Percentiles rank a stretch among this genome's conserved stretches.
phyloP scores from a whole-genome alignment of 2,888 invertebrate genomes.

The Nephrocerus scutellatus region DNA sequence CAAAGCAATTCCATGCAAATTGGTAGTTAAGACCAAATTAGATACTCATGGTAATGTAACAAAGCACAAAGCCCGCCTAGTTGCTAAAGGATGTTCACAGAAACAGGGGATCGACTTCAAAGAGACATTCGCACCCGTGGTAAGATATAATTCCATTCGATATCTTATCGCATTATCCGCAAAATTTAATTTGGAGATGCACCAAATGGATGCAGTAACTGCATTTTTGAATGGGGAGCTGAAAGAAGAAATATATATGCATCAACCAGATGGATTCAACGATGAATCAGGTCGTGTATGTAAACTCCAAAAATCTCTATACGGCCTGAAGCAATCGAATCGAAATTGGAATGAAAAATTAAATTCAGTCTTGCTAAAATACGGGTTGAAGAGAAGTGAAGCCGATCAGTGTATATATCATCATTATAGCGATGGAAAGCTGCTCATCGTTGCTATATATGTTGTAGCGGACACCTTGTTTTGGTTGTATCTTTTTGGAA shows the following conservation, averaged over 20 bases:
- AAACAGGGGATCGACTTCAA: conserved; percentile 21
- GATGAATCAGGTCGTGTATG: conserved; percentile 17
- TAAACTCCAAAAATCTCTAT: conserved; percentile 20
- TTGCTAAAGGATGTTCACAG: conserved; percentile 15
- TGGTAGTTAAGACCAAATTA: conserved; percentile 16
- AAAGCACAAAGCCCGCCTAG: conserved; percentile 8
- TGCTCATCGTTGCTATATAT: conserved; percentile 14
- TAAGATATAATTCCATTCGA: conserved; percentile 21
- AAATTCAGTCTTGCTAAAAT: conserved; percentile 12
- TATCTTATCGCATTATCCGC: conserved; percentile 18
- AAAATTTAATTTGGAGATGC: conserved; percentile 14
- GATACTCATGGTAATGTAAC: conserved; percentile 9
- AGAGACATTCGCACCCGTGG: conserved; percentile 24
- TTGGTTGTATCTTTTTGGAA: too few relatives aligned
- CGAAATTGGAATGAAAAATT: conserved; percentile 19
- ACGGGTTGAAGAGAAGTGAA: conserved; percentile 11
- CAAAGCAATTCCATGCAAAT: conserved; percentile 13
- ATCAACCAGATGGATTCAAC: conserved; percentile 17
- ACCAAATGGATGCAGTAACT: conserved; percentile 19
- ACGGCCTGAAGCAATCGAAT: conserved; percentile 22
- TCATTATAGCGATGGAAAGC: conserved; percentile 1
- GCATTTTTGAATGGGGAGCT: conserved; percentile 20
- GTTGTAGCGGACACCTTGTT: too few relatives aligned
- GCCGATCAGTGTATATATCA: conserved; percentile 15
- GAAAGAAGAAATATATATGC: conserved; percentile 20